Evolutionary conservation across 2,888 invertebrate genomes (phyloP).

Genomic region (Drosophila nigricruria): DNA sequence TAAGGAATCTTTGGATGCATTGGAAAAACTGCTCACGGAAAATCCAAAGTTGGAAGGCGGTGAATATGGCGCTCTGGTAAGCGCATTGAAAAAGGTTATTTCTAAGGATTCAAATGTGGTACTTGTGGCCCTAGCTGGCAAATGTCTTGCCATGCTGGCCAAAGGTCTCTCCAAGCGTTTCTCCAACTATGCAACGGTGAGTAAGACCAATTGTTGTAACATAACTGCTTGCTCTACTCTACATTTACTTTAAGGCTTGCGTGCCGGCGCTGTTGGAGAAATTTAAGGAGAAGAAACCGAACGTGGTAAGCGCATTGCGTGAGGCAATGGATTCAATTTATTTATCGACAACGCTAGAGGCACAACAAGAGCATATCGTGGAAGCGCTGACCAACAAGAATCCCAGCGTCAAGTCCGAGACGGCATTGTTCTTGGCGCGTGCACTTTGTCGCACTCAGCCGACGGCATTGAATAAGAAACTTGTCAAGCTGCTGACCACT

Average conservation of each 20-base stretch:
- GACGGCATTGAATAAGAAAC: constrained; percentile 93
- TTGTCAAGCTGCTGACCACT: constrained; percentile 92
- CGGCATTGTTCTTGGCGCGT: constrained; percentile 92
- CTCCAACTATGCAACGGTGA: constrained; percentile 90
- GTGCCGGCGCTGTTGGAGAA: constrained; percentile 94
- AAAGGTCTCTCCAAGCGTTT: constrained; percentile 95
- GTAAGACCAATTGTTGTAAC: constrained; percentile 8
- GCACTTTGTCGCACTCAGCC: constrained; percentile 93
- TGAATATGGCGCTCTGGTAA: constrained; percentile 95
- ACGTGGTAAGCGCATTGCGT: constrained; percentile 93
- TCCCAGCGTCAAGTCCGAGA: constrained; percentile 95
- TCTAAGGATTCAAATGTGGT: constrained; percentile 98
- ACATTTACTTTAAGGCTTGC: constrained; percentile 86
- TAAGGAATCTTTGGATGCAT: constrained; percentile 94
- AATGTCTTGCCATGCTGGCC: constrained; percentile 93
- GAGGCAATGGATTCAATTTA: constrained; percentile 97
- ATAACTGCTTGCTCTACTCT: neutral
- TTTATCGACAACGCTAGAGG: constrained; percentile 91
- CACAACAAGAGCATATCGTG: constrained; percentile 93
- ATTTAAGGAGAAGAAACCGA: constrained; percentile 98
- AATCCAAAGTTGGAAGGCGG: constrained; percentile 95
- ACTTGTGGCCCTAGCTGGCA: constrained; percentile 94
- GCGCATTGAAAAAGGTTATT: constrained; percentile 95
- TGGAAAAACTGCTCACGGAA: constrained; percentile 91
- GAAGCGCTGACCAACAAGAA: constrained; percentile 96